Conservation (phyloP, 92 coral and sea anemone genomes). For the Umimayanthus kanabou region DNA sequence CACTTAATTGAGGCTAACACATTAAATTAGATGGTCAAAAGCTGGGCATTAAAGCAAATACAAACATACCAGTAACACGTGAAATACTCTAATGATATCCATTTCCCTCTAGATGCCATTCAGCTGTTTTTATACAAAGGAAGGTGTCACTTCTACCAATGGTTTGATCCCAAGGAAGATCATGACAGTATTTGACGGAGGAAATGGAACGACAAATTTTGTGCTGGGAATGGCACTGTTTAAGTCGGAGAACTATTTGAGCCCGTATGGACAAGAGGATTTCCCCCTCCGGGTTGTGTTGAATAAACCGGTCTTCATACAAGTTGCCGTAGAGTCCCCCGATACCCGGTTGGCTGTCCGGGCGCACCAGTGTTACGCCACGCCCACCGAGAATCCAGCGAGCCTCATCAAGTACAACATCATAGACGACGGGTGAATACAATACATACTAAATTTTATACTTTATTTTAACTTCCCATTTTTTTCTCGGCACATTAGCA, state of each 20-base stretch:
- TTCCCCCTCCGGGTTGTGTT: conserved; percentile 76
- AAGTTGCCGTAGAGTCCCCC: conserved; percentile 76
- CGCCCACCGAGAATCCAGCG: conserved; percentile 80
- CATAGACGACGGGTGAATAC: conserved; percentile 49
- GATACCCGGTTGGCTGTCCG: conserved; percentile 68
- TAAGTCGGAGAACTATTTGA: conserved; percentile 44
- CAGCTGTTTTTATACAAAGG: conserved; percentile 78
- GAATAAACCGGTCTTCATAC: conserved; percentile 73
- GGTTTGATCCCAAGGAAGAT: conserved; percentile 82
- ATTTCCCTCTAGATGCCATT: conserved; percentile 56
- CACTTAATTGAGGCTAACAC: no score
- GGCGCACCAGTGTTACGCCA: conserved; percentile 85
- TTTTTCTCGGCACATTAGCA: no score
- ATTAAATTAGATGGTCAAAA: no score
- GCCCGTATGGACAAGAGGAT: conserved; percentile 62
- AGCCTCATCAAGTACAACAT: conserved; percentile 71
- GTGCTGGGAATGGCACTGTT: conserved; percentile 71
- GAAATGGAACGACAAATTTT: conserved; percentile 73
- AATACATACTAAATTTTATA: neutral
- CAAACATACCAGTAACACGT: neutral
- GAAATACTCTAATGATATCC: no score
- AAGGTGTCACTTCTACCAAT: conserved; percentile 83
- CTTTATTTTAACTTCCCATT: no score
- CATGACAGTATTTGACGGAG: conserved; percentile 67
- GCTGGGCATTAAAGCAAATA: no score